Conservation (phyloP, 1,140 invertebrate genomes). For the Piezodorus guildinii region DNA sequence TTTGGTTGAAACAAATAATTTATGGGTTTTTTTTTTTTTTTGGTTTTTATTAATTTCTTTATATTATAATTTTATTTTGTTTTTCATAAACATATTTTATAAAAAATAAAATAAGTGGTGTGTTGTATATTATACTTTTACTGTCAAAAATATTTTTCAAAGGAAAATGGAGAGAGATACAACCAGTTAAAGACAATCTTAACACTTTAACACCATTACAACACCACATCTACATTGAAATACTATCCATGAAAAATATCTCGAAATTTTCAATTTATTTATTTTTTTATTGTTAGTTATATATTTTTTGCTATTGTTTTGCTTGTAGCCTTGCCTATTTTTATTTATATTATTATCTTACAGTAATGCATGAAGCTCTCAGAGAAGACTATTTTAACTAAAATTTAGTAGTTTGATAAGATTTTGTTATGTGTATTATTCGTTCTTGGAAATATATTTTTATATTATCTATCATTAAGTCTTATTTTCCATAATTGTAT, state of each 20-base stretch:
- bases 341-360: background rate
- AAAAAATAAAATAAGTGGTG: slow-evolving; percentile 5
- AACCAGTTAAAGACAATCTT: background rate
- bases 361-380: no score
- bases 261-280: no score
- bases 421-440: no score
- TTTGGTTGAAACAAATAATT: no score
- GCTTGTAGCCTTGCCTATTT: background rate
- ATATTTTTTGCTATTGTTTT: background rate
- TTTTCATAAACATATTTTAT: background rate
- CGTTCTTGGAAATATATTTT: no score
- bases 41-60: no score
- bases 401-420: no score
- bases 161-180: slow-evolving; percentile 12
- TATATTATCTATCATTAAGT: no score
- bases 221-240: slow-evolving; percentile 1
- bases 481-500: no score
- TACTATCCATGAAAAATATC: no score
- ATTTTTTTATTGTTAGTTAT: background rate
- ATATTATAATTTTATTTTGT: background rate
- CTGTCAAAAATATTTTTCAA: background rate
- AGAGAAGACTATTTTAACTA: no score
- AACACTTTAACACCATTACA: background rate
- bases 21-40: no score
- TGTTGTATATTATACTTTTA: slow-evolving; percentile 9